Base-by-base conservation (phyloP, 2,888 invertebrate species). In the Halocaridina rubra region DNA sequence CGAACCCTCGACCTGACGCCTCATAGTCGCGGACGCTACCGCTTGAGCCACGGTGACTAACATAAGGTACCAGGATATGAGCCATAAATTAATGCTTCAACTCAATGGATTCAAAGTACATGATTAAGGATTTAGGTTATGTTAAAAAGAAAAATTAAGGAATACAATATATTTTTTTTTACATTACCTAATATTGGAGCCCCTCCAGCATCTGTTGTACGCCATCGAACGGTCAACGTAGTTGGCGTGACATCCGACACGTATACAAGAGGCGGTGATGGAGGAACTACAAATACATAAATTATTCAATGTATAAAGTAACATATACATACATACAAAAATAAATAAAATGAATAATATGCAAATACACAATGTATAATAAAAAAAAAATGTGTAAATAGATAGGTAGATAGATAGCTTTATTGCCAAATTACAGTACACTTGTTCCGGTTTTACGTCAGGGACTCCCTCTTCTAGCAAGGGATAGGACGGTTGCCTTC, bases 161-260 rank as follows among this genome's bases (percentile, higher is more conserved):
- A n/a, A n/a, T n/a, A n/a, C n/a, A n/a, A n/a, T n/a, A n/a, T n/a
- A n/a, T n/a, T n/a, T n/a, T n/a, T n/a, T n/a, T n/a, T n/a, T n/a
- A 39, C 10, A 61, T 59, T 39, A 4, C 94, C 94, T 16, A 93
- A 93, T 74, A 95, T 92, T 0, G 94, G 93, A 7, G 95, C 94
- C 75, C 94, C 94, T 8, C 95, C 95, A 88, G 93, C 93, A 88
- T 93, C 93, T 16, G 93, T 94, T n/a, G 94, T 91, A 90, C 94
- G 94, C 95, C 95, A 95, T 89, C 95, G 94, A 89, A 95, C 92
- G 67, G 94, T 91, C 85, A 96, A 93, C 88, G 95, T 95, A 89
- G 94, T 94, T 75, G 94, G 94, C 0, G 95, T 95, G 2, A 95
- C 94, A 89, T 95, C 94, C 3, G 94, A 94, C 3, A 95, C 94